Base-by-base conservation (phyloP, 2,113 vertebrate genomes). In the Cyanistes caeruleus region DNA sequence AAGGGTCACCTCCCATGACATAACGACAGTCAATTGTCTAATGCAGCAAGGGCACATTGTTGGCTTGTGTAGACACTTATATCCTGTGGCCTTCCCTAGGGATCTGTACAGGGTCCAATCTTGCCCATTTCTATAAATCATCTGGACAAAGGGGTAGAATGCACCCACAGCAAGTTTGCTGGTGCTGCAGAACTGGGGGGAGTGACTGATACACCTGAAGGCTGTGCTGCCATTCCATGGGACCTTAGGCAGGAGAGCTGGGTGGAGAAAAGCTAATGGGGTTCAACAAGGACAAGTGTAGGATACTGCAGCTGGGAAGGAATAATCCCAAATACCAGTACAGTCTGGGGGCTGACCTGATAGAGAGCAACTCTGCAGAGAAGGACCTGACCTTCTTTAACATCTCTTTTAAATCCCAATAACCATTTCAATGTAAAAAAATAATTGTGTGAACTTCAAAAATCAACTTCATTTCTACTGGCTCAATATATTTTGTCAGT, bases 341-440 rank as follows among this genome's bases (percentile, higher is more conserved):
- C 15, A 30, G 20, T 15, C 0, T 65, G 30, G 24, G n/a, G n/a
- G 3, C 24, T 56, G 19, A 23, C 7, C 10, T 13, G 2, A 10
- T 75, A 65, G 15, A 75, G 13, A 65, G 8, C 6, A 56, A 24
- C 15, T 49, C 15, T 30, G 35, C 30, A 58, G 20, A 49, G 43
- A 75, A 65, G 15, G 7, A 49, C 6, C 17, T 56, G 41, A 30
- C n/a, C 11, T 41, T 25, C 6, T 84, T 35, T 55, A 87, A 37
- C 7, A 33, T 3, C 1, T 41, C 15, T 43, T 65, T 72, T 35
- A 10, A 59, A 39, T 23, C 4, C 28, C 21, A 59, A 35, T 7
- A 41, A 13, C 4, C 5, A 28, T 49, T 89, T 25, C 46, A 78
- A 21, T 17, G 6, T 37, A 1, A 55, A 58, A 84, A 58, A 46